A percentile compares a stretch with the other conserved stretches of the same genome.
phyloP scores from a whole-genome alignment of 2,797 vertebrate genomes.

The Falco concolor region DNA sequence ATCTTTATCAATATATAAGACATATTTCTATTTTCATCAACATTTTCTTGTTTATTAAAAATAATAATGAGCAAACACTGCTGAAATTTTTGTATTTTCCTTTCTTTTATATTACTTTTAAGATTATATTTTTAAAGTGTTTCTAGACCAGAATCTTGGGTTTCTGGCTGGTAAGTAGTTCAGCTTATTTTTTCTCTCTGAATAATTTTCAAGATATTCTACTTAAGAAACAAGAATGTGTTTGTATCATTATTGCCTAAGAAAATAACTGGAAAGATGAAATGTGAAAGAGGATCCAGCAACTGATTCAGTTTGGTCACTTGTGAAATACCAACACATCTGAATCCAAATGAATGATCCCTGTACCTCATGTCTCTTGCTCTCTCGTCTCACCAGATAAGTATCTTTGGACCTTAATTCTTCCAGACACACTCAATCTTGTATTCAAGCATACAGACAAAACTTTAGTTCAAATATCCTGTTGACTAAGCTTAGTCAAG shows the following conservation, averaged over 20 bases:
- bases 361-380: background rate
- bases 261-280: background rate
- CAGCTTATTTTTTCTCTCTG: background rate
- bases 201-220: background rate
- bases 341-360: background rate
- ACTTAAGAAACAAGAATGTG: background rate
- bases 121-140: background rate
- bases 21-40: background rate
- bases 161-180: background rate
- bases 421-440: background rate
- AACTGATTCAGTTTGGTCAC: background rate
- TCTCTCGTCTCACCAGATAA: background rate
- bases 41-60: background rate
- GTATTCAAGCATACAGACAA: background rate
- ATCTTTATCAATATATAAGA: background rate
- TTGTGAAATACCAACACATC: background rate
- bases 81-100: background rate
- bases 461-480: conserved; percentile 46
- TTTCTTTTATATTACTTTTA: background rate
- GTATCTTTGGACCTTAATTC: conserved; percentile 1
- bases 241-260: background rate
- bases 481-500: conserved; percentile 52
- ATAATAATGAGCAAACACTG: background rate
- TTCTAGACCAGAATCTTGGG: background rate
- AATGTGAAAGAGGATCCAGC: background rate